Conservation (phyloP, 2,113 vertebrate genomes). For the Leucopsar rothschildi region DNA sequence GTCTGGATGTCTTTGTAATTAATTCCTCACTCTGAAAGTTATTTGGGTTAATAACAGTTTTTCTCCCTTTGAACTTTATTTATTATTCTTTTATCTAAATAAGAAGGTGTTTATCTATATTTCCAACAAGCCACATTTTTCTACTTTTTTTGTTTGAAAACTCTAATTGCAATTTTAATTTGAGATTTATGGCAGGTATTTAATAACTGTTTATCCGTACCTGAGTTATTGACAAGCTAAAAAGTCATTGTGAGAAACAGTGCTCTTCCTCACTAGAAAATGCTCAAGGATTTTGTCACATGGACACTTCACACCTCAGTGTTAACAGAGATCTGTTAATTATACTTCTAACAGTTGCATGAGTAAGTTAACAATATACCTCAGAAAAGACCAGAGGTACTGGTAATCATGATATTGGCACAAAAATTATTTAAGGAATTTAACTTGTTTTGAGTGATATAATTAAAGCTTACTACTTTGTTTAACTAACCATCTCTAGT, state of each 20-base stretch:
- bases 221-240: neutral
- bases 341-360: neutral
- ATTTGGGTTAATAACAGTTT: neutral
- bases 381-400: neutral
- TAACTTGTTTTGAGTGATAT: neutral
- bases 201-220: neutral
- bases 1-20: neutral
- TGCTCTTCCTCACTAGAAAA: neutral
- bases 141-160: neutral
- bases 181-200: neutral
- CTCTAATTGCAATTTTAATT: neutral
- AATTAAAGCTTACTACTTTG: neutral
- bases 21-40: neutral
- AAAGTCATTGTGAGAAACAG: neutral
- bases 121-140: neutral
- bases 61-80: neutral
- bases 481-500: neutral
- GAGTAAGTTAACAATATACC: neutral
- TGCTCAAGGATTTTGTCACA: neutral
- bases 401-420: neutral
- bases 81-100: neutral
- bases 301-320: neutral
- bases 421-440: neutral
- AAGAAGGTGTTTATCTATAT: neutral
- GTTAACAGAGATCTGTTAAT: neutral